Evolutionary conservation across 2,113 vertebrate genomes (phyloP), one percentile per base, ranked within the genome.

Genomic region (Myotis davidii): DNA sequence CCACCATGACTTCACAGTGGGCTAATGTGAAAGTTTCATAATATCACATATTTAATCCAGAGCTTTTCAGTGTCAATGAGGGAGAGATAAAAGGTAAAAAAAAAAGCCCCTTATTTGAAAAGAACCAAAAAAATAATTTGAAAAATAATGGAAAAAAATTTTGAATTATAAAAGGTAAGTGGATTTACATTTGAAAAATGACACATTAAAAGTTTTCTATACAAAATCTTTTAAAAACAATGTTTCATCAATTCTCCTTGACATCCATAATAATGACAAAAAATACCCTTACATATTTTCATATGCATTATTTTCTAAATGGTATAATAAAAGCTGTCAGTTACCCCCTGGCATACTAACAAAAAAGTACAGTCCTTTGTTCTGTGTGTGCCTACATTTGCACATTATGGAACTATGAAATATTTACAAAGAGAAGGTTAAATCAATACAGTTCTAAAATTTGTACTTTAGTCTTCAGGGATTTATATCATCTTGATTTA

Each of bases 361-460:
- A 97, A 85, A 92, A 96, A 97, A 96, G 72, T 65, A 12, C 14
- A 83, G 76, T 96, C 92, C 82, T 98, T 98, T 98, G 97, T 98
- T 98, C 97, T 94, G n/a, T 86, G 79, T 89, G 82, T 94, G 94
- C 91, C 90, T 97, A 92, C 95, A 29, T 98, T 98, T 98, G 95
- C 91, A 98, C 96, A 85, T 97, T 97, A 97, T 91, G 97, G 96
- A 98, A 97, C 94, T 96, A 98, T 98, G 97, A 98, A 98, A 98
- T 98, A 98, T 98, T 98, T 98, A 98, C 98, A 98, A 96, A 98
- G 95, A 94, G 94, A 98, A 98, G 97, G 98, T 98, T 98, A 98
- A 98, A 98, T 98, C 97, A 98, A 98, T 98, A 98, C 87, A 96
- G 94, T 96, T 98, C 96, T 98, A 98, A 98, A 98, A 98, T 98